A percentile compares a stretch with the other conserved stretches of the same genome.
phyloP scores from a whole-genome alignment of 2,888 invertebrate species.

The Chloroclysta siterata region DNA sequence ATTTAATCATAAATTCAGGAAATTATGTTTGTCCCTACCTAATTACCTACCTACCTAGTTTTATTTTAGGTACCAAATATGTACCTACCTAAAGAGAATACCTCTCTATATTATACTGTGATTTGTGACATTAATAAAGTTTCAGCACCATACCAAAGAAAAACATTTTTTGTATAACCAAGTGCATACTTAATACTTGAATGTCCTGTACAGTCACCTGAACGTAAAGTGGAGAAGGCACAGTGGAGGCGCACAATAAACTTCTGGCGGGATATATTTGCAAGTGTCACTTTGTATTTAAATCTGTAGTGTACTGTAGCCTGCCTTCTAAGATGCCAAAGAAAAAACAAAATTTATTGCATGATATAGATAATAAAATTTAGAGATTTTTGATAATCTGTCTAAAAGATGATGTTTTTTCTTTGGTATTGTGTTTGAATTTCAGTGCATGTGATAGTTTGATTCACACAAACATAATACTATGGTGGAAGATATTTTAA shows the following conservation, averaged over 20 bases:
- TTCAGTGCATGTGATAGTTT: constrained; percentile 13
- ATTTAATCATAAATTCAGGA: no score
- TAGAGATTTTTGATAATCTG: neutral
- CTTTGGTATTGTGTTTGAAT: constrained; percentile 73
- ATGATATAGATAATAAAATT: neutral
- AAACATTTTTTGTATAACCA: constrained; percentile 39
- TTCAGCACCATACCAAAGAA: constrained; percentile 67
- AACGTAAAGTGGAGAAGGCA: constrained; percentile 80
- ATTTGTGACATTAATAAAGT: constrained; percentile 1
- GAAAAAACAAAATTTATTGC: constrained; percentile 62
- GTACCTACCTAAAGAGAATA: no score
- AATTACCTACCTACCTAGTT: no score
- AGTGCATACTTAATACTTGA: neutral
- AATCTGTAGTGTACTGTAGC: constrained; percentile 20
- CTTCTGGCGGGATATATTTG: constrained; percentile 84
- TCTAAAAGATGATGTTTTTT: constrained; percentile 61
- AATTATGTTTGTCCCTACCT: no score
- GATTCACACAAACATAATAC: neutral
- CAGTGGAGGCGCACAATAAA: constrained; percentile 84
- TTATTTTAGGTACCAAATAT: no score
- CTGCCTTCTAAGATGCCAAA: constrained; percentile 53
- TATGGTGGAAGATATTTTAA: neutral
- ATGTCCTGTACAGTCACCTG: constrained; percentile 72
- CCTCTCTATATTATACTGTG: neutral
- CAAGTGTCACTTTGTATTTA: constrained; percentile 72